Base-by-base conservation (phyloP, 2,113 vertebrate species). In the Bolborhynchus lineola region DNA sequence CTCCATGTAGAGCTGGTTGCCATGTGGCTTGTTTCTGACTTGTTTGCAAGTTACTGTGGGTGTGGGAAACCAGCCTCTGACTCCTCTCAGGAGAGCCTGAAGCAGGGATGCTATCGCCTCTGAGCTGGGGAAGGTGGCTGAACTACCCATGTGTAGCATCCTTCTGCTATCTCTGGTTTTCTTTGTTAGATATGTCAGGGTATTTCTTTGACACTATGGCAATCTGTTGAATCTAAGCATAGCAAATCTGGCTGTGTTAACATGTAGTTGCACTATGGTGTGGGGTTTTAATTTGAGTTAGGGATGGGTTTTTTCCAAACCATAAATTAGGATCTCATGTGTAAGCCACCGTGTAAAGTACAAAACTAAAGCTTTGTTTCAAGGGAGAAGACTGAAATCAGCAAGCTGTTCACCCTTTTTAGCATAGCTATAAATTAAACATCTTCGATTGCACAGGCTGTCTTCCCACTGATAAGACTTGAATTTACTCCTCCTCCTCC, bases 251-350 rank as follows among this genome's bases (percentile, higher is more conserved):
- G 20, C 28, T 9, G 0, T 6, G 7, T 20, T 25, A 5, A 39
- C 5, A 5, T n/a, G 42, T 11, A 26, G 16, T 18, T 63, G 16
- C 11, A 17, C 8, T 11, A 17, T 37, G 20, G 6, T 55, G 13
- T 17, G 7, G 0, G 2, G 1, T 28, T 47, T 10, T n/a, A 16
- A 65, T n/a, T 35, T 35, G 9, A 42, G 6, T 47, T 3, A 1
- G 0, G 21, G 21, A 59, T n/a, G n/a, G 57, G 33, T 1, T n/a
- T 31, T 55, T 29, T 41, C n/a, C 10, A n/a, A 77, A 37, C 75
- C 7, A 35, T 16, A 3, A 64, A 42, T 42, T 60, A 25, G 26
- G 21, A 71, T 84, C 63, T 37, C 16, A 15, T 5, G 33, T 35
- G 33, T 69, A 26, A 75, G 16, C 10, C 26, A 4, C 52, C 29